A percentile compares a stretch with the other conserved stretches of the same genome.
These are phyloP conservation scores for Zoanthus sociatus DNA, from an alignment of 92 coral and sea anemone genomes.

Conservation along the genomic window DNA sequence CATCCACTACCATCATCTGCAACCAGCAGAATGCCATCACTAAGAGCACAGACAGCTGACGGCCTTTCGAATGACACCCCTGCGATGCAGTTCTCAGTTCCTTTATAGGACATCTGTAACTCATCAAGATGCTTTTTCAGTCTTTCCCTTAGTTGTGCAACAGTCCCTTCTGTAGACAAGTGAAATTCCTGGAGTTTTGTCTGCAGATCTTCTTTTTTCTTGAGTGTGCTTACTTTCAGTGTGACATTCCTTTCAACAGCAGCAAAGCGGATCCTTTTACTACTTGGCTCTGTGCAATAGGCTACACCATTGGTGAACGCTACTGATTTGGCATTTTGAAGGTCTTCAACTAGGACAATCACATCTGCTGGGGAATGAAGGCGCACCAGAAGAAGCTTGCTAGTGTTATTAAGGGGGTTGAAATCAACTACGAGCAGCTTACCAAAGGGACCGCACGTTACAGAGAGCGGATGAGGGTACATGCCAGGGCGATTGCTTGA, in stretches of 20 bases:
- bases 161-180: conserved; percentile 9
- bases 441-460: conserved; percentile 5
- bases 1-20: conserved; percentile 5
- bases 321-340: conserved; percentile 27
- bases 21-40: not conserved
- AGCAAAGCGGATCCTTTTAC: conserved; percentile 16
- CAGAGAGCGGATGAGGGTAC: conserved; percentile 2
- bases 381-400: conserved; percentile 25
- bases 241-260: not conserved
- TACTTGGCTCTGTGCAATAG: conserved; percentile 36
- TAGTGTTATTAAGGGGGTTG: not conserved
- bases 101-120: not conserved
- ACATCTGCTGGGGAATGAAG: conserved; percentile 51
- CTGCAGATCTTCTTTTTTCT: conserved; percentile 13
- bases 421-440: not conserved
- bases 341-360: conserved; percentile 37
- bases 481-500: not conserved
- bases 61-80: conserved; percentile 1
- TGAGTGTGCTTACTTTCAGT: conserved; percentile 8
- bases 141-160: not conserved
- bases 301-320: conserved; percentile 19
- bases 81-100: not conserved
- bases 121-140: conserved; percentile 14
- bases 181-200: not conserved
- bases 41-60: not conserved